Conservation (phyloP, 2,113 vertebrate genomes). For the Mesoclemmys tuberculata region DNA sequence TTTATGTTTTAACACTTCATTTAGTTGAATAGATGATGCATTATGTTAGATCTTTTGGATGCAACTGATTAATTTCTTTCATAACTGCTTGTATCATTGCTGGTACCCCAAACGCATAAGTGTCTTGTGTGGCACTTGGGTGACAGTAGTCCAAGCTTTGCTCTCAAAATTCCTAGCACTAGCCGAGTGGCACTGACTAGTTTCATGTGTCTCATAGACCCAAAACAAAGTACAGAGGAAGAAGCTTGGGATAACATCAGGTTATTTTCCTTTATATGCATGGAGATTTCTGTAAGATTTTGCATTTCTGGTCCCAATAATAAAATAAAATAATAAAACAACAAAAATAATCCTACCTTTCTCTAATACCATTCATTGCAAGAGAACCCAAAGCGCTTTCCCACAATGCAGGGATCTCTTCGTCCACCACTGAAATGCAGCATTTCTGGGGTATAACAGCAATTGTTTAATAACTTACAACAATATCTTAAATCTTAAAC, state of each 20-base stretch:
- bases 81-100: background rate
- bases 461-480: background rate
- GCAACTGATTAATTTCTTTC: background rate
- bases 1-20: background rate
- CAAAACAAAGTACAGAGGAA: background rate
- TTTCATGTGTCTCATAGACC: accelerated
- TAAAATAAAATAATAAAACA: background rate
- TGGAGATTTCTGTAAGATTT: background rate
- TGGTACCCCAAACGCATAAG: accelerated
- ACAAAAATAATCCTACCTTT: background rate
- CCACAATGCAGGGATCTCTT: background rate
- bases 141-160: background rate
- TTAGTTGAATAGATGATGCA: accelerated
- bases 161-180: background rate
- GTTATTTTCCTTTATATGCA: background rate
- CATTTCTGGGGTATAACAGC: background rate
- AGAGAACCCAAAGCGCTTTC: background rate
- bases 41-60: background rate
- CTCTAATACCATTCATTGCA: background rate
- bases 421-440: slow-evolving; percentile 7
- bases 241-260: accelerated
- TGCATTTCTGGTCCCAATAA: background rate
- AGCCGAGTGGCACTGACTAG: accelerated
- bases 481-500: no score
- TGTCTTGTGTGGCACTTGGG: background rate